phyloP scores from a whole-genome alignment of 2,113 vertebrate genomes.

The Mionectes macconnelli region DNA sequence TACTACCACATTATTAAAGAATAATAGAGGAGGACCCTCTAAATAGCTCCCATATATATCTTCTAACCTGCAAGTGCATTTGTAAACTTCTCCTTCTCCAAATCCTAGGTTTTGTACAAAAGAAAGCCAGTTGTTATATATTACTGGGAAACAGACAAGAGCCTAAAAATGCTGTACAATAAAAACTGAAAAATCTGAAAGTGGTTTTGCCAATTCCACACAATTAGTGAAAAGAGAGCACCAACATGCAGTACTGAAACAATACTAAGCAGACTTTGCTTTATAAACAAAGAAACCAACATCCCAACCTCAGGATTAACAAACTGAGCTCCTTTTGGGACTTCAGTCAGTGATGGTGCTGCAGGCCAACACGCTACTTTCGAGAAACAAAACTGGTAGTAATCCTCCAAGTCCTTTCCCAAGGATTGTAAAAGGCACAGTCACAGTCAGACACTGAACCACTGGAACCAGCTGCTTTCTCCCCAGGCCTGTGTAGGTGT shows the following conservation, averaged over 20 bases:
- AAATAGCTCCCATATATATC: neutral
- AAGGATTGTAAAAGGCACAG: neutral
- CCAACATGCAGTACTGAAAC: neutral
- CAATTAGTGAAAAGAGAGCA: neutral
- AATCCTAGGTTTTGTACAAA: neutral
- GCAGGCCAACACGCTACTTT: neutral
- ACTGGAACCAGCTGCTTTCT: neutral
- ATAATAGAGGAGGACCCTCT: neutral
- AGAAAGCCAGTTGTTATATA: neutral
- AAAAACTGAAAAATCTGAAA: neutral
- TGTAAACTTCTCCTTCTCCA: neutral
- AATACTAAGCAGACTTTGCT: neutral
- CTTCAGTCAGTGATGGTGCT: neutral
- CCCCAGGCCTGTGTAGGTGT: fast-evolving
- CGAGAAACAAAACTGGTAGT: neutral
- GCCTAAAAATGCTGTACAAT: neutral
- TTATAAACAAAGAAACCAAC: neutral
- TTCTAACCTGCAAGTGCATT: neutral
- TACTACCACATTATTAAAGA: neutral
- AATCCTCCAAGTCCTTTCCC: neutral
- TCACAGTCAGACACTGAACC: neutral
- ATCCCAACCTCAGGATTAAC: neutral
- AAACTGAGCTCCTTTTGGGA: neutral
- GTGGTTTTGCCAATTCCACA: neutral
- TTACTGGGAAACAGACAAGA: neutral